Evolutionary conservation across 37 sponge, comb jelly and placozoan genomes (phyloP).

Genomic region (Corticium candelabrum): DNA sequence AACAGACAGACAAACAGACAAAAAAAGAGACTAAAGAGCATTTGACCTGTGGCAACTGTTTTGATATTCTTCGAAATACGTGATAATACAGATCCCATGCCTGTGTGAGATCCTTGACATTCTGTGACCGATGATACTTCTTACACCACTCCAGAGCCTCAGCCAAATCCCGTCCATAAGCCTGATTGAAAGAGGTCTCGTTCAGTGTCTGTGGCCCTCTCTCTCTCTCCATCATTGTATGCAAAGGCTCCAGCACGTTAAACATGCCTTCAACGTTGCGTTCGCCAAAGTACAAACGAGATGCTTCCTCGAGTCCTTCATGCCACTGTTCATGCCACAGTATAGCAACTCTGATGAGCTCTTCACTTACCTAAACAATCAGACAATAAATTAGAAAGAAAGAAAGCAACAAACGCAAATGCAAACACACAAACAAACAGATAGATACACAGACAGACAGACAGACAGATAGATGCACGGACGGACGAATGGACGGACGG

Average conservation of each 20-base stretch:
- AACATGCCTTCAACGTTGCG: slow-evolving; percentile 87
- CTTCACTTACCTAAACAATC: slow-evolving; percentile 43
- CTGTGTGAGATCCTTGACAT: slow-evolving; percentile 79
- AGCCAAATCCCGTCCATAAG: slow-evolving; percentile 89
- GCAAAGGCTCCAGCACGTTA: slow-evolving; percentile 76
- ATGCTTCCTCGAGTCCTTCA: slow-evolving; percentile 93
- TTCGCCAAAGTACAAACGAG: slow-evolving; percentile 82
- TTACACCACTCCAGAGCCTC: slow-evolving; percentile 96
- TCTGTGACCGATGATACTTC: slow-evolving; percentile 56
- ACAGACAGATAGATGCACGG: no score
- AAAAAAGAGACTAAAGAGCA: background rate
- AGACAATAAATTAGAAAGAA: background rate
- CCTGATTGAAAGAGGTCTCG: slow-evolving; percentile 79
- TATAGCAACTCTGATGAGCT: slow-evolving; percentile 93
- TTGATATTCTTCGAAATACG: slow-evolving; percentile 89
- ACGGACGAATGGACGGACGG: no score
- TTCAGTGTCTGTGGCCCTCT: slow-evolving; percentile 76
- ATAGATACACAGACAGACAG: no score
- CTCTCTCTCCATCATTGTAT: slow-evolving; percentile 62
- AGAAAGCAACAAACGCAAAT: background rate
- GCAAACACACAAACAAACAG: no score
- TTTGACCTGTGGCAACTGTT: slow-evolving; percentile 84
- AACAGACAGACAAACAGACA: background rate
- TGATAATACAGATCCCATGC: slow-evolving; percentile 98
- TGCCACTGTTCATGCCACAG: slow-evolving; percentile 99